A percentile compares a stretch with the other conserved stretches of the same genome.
Conservation (phyloP, 2,888 invertebrate genomes). For the Leucozona laternaria region DNA sequence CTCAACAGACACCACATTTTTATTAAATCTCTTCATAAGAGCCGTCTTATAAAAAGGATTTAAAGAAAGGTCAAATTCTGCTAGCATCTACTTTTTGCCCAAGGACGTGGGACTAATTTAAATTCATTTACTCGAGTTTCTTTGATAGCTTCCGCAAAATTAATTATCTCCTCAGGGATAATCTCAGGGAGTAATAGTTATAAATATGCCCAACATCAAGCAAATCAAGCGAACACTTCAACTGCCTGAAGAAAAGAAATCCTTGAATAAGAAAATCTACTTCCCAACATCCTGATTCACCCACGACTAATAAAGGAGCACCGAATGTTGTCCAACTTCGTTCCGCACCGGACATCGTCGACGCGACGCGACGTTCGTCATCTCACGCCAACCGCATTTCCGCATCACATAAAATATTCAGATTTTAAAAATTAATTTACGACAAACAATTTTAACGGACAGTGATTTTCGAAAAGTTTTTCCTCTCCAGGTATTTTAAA, state of each 20-base stretch:
- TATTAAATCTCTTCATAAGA: background rate
- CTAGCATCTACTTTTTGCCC: conserved; percentile 29
- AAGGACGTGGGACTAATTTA: conserved; percentile 61
- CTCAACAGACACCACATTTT: background rate
- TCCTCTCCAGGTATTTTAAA: conserved; percentile 60
- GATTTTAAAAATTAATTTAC: conserved; percentile 78
- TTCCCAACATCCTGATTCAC: conserved; percentile 41
- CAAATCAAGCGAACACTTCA: conserved; percentile 79
- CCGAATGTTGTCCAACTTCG: conserved; percentile 40
- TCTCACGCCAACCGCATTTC: conserved; percentile 63
- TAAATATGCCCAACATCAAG: conserved; percentile 49
- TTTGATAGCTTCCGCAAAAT: conserved; percentile 81
- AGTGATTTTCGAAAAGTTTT: conserved; percentile 77
- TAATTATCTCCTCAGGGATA: conserved; percentile 82
- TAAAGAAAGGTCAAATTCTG: conserved; percentile 30
- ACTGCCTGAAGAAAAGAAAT: background rate
- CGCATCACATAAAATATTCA: conserved; percentile 68
- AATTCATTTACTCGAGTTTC: conserved; percentile 65
- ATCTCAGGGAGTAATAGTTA: conserved; percentile 51
- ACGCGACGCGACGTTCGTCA: conserved; percentile 58
- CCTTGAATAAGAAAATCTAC: conserved; percentile 19
- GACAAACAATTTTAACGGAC: conserved; percentile 80
- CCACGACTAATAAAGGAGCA: conserved; percentile 11
- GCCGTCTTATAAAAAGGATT: conserved; percentile 4
- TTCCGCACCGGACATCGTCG: conserved; percentile 36